A percentile compares a stretch with the other conserved stretches of the same genome.
phyloP scores from a whole-genome alignment of 2,797 vertebrate genomes.

The Muscicapa striata region DNA sequence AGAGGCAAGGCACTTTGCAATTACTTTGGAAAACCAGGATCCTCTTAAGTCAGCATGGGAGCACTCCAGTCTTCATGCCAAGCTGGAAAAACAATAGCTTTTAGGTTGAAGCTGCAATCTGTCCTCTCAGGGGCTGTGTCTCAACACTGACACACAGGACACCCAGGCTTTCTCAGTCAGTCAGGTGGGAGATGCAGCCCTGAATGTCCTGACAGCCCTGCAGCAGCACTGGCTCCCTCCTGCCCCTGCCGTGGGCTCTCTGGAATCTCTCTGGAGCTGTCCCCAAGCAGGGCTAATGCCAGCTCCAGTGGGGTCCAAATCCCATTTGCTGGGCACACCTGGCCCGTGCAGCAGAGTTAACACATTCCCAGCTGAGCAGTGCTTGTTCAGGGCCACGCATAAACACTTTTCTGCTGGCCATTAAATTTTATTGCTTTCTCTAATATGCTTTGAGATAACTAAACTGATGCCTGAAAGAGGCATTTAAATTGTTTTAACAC shows the following conservation, averaged over 20 bases:
- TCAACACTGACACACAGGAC: accelerated
- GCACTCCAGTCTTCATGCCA: not conserved
- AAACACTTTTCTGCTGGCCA: conserved; percentile 58
- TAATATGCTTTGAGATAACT: conserved; percentile 67
- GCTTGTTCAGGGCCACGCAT: not conserved
- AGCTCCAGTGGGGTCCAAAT: not conserved
- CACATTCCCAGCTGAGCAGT: not conserved
- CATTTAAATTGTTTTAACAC: conserved; percentile 60
- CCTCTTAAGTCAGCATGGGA: not conserved
- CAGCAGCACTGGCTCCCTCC: not conserved
- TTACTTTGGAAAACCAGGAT: not conserved
- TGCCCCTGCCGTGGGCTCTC: not conserved
- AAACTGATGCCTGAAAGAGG: conserved; percentile 65
- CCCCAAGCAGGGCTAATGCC: not conserved
- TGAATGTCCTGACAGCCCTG: not conserved
- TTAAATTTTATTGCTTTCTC: conserved; percentile 64
- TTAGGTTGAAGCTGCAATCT: not conserved
- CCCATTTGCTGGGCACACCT: accelerated
- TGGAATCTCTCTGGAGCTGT: not conserved
- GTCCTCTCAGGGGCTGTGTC: not conserved
- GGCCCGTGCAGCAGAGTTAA: not conserved
- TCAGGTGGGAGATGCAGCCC: not conserved
- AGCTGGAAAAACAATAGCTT: not conserved
- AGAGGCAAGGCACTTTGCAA: not conserved
- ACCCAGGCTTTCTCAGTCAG: accelerated